Percentiles rank a stretch among this genome's conserved stretches.
Evolutionary conservation across 2,888 invertebrate species (phyloP).

Genomic region (Globia sparganii): DNA sequence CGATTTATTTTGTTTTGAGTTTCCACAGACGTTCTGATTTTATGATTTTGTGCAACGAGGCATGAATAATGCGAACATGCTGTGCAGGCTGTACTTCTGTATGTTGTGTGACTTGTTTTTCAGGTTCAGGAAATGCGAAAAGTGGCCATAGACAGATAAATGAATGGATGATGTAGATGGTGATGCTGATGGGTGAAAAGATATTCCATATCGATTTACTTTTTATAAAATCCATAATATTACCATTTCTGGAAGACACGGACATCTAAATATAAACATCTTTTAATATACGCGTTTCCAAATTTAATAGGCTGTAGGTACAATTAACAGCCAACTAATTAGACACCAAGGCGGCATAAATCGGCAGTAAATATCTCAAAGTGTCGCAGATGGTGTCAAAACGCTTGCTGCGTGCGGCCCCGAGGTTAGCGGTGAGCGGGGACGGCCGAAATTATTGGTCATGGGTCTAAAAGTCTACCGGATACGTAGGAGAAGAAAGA

Average conservation of each 20-base stretch:
- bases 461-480: background rate
- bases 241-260: background rate
- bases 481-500: background rate
- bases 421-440: slow-evolving; percentile 39
- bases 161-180: background rate
- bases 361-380: slow-evolving; percentile 82
- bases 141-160: background rate
- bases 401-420: slow-evolving; percentile 69
- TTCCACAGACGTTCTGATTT: slow-evolving; percentile 48
- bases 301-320: slow-evolving; percentile 65
- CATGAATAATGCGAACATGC: slow-evolving; percentile 26
- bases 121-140: slow-evolving; percentile 1
- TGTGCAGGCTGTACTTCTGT: slow-evolving; percentile 1
- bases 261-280: slow-evolving; percentile 27
- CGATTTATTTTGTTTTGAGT: slow-evolving; percentile 67
- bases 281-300: slow-evolving; percentile 49
- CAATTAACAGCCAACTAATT: slow-evolving; percentile 74
- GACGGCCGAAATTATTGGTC: slow-evolving; percentile 6
- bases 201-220: background rate
- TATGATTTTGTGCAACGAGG: slow-evolving; percentile 46
- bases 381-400: slow-evolving; percentile 83
- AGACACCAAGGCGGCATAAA: slow-evolving; percentile 80
- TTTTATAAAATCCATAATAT: background rate
- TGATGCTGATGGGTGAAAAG: background rate
- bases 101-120: background rate